Evolutionary conservation across 1,140 invertebrate species (phyloP).

Genomic region (Atta colombica): DNA sequence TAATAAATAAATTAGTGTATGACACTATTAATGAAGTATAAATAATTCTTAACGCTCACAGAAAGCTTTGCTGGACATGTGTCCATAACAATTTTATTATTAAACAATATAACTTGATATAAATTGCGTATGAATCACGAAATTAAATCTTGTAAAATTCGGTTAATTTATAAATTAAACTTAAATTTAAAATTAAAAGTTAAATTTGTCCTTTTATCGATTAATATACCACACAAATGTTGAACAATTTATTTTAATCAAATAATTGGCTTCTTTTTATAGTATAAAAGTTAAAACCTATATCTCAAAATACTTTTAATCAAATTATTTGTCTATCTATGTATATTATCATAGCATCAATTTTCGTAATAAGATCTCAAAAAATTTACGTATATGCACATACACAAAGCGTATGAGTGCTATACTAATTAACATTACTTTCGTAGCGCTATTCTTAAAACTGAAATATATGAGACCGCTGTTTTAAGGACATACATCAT

Average conservation of each 20-base stretch:
- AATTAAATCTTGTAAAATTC: not conserved
- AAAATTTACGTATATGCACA: not conserved
- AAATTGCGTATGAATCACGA: not conserved
- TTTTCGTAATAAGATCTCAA: conserved; percentile 5
- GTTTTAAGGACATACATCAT: conserved; percentile 76
- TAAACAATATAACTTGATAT: not conserved
- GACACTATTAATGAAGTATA: too few relatives aligned
- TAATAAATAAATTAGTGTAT: too few relatives aligned
- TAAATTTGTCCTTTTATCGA: not conserved
- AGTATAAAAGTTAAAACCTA: not conserved
- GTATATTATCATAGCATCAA: not conserved
- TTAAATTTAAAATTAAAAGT: too few relatives aligned
- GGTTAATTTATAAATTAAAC: not conserved
- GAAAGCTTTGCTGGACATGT: not conserved
- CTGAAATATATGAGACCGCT: conserved; percentile 73
- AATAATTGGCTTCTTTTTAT: not conserved
- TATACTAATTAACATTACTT: not conserved
- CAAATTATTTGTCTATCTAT: conserved; percentile 21
- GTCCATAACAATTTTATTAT: not conserved
- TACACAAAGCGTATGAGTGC: not conserved
- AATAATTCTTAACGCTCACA: not conserved
- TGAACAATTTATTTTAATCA: not conserved
- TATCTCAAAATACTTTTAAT: conserved; percentile 34
- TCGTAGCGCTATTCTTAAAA: conserved; percentile 65
- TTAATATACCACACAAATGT: not conserved